Conservation (phyloP, 30 jellyfish, hydroid and myxozoan species). For the Hydra vulgaris region DNA sequence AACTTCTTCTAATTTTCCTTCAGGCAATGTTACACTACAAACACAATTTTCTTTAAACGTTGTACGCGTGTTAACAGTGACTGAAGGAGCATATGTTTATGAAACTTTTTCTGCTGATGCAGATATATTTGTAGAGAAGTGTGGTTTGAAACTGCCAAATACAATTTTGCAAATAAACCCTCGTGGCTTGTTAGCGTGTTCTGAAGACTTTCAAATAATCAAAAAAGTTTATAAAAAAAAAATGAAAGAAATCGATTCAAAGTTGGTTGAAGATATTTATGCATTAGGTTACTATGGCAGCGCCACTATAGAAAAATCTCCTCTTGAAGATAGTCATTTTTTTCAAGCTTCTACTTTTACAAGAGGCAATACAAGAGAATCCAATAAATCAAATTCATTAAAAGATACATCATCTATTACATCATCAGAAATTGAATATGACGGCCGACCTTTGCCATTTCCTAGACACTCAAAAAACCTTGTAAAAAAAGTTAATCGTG, state of each 20-base stretch:
- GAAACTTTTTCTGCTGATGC: conserved; percentile 17
- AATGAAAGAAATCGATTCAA: conserved; percentile 15
- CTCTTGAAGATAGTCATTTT: conserved; percentile 6
- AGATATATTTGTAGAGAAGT: conserved; percentile 23
- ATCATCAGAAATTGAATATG: not conserved
- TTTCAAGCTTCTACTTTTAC: not conserved
- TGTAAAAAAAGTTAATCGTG: too few species aligned
- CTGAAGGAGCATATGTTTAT: conserved; percentile 5
- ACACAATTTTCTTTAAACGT: conserved; percentile 7
- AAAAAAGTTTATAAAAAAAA: not conserved
- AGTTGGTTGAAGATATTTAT: conserved; percentile 17
- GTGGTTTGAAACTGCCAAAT: conserved; percentile 15
- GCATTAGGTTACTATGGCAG: conserved; percentile 21
- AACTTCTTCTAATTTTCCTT: conserved; percentile 21
- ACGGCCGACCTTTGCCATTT: conserved; percentile 11
- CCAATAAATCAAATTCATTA: not conserved
- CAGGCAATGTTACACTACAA: conserved; percentile 11
- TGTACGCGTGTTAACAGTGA: conserved; percentile 22
- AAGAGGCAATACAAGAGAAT: not conserved
- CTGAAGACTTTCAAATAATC: conserved; percentile 4
- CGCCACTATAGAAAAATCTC: conserved; percentile 15
- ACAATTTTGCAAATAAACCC: conserved; percentile 10
- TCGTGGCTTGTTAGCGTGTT: conserved; percentile 7
- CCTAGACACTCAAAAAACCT: conserved; percentile 13
- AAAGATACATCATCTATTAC: not conserved